These are phyloP conservation scores for Thelaira solivaga DNA, from an alignment of 2,888 invertebrate species.

Conservation along the genomic window DNA sequence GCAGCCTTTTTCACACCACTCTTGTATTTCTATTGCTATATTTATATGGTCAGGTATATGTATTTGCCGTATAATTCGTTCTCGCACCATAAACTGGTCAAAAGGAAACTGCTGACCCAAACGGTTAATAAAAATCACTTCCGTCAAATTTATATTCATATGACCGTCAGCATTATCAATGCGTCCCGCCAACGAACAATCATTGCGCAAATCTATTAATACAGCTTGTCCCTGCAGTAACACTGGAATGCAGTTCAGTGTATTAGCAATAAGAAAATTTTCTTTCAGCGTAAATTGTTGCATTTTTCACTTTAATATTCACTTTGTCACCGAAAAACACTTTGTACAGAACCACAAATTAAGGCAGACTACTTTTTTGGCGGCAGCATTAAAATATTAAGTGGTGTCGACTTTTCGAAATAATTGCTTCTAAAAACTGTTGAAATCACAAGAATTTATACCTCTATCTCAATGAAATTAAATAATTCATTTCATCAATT, in stretches of 20 bases:
- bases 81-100: conserved; percentile 73
- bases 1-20: conserved; percentile 66
- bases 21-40: conserved; percentile 65
- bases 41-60: conserved; percentile 71
- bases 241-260: conserved; percentile 71
- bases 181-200: conserved; percentile 74
- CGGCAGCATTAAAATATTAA: too few relatives aligned
- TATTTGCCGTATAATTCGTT: conserved; percentile 73
- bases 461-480: too few relatives aligned
- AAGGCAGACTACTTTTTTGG: too few relatives aligned
- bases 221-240: conserved; percentile 71
- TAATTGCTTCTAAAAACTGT: too few relatives aligned
- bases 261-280: conserved; percentile 72
- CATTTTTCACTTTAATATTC: conserved; percentile 63
- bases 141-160: conserved; percentile 73
- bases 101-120: conserved; percentile 72
- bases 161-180: conserved; percentile 72
- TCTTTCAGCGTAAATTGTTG: conserved; percentile 70
- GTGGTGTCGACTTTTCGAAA: too few relatives aligned
- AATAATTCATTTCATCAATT: too few relatives aligned
- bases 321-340: too few relatives aligned
- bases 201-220: conserved; percentile 75
- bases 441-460: too few relatives aligned
- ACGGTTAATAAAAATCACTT: conserved; percentile 74
- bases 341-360: too few relatives aligned